Percentiles rank a stretch among this genome's conserved stretches.
phyloP scores from a whole-genome alignment of 2,797 vertebrate genomes.

The Anabacerthia variegaticeps region DNA sequence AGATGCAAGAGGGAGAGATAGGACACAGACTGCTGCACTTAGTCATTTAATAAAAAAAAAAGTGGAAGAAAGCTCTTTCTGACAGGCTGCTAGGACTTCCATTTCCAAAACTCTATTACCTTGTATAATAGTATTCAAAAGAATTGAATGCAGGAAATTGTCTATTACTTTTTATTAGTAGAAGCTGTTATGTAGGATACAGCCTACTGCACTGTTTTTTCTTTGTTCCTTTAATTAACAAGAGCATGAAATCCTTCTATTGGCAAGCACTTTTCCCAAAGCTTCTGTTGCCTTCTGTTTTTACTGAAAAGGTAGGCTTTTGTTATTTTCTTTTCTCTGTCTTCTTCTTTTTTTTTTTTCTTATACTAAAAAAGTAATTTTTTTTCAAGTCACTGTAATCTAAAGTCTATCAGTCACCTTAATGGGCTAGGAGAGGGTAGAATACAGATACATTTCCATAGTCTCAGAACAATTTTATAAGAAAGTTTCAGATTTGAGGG shows the following conservation, averaged over 20 bases:
- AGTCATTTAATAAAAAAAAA: conserved; percentile 90
- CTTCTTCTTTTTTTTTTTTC: not conserved
- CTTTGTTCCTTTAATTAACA: conserved; percentile 94
- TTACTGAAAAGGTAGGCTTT: conserved; percentile 8
- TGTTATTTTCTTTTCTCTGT: conserved; percentile 35
- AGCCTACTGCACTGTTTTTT: conserved; percentile 70
- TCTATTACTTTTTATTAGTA: conserved; percentile 84
- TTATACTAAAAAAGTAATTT: conserved; percentile 26
- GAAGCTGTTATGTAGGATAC: conserved; percentile 73
- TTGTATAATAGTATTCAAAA: conserved; percentile 90
- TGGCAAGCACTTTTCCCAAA: conserved; percentile 58
- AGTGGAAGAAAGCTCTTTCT: conserved; percentile 82
- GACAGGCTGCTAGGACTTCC: conserved; percentile 89
- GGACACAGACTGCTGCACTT: conserved; percentile 95
- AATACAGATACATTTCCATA: conserved; percentile 38
- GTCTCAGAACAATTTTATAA: not conserved
- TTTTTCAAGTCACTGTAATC: conserved; percentile 37
- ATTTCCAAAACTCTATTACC: conserved; percentile 92
- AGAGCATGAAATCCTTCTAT: conserved; percentile 81
- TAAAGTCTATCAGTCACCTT: conserved; percentile 4
- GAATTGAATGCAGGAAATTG: conserved; percentile 82
- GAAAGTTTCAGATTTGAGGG: not conserved
- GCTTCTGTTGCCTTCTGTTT: conserved; percentile 20
- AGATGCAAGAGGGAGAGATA: conserved; percentile 91
- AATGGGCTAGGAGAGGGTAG: not conserved